These are phyloP conservation scores for Ephestia elutella DNA, from an alignment of 1,140 invertebrate genomes.

Conservation along the genomic window DNA sequence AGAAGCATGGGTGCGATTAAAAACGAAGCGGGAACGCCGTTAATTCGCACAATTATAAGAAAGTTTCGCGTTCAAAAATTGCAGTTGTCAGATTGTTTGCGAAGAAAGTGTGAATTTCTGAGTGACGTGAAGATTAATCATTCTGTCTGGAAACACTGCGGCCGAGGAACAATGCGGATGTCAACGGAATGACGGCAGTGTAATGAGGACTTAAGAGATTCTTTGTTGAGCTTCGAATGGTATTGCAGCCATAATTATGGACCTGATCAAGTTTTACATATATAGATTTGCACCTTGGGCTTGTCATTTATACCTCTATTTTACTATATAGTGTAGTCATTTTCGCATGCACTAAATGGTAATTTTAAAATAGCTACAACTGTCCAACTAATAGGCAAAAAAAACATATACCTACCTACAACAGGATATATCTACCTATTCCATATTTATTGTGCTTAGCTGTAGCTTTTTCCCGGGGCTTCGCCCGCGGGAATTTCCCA, in stretches of 20 bases:
- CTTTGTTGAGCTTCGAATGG: not conserved
- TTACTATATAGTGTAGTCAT: too few species aligned
- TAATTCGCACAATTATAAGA: not conserved
- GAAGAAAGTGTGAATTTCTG: not conserved
- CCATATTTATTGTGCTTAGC: too few species aligned
- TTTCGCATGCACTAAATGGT: too few species aligned
- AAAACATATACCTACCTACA: too few species aligned
- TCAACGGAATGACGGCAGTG: not conserved
- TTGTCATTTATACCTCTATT: too few species aligned
- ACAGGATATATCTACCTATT: too few species aligned
- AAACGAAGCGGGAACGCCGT: not conserved
- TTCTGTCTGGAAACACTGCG: conserved; percentile 35
- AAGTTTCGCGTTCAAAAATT: conserved; percentile 25
- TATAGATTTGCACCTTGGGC: not conserved
- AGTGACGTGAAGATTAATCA: conserved; percentile 46
- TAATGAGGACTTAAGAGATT: not conserved
- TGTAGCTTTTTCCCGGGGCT: too few species aligned
- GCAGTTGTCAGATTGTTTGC: conserved; percentile 19
- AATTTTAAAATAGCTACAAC: too few species aligned
- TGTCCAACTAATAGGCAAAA: too few species aligned
- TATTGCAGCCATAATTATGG: not conserved
- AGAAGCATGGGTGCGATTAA: not conserved
- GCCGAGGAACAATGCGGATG: not conserved
- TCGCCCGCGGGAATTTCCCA: too few species aligned
- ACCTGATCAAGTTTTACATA: not conserved